Evolutionary conservation across 2,797 vertebrate species (phyloP).

Genomic region (Acipenser transmontanus): DNA sequence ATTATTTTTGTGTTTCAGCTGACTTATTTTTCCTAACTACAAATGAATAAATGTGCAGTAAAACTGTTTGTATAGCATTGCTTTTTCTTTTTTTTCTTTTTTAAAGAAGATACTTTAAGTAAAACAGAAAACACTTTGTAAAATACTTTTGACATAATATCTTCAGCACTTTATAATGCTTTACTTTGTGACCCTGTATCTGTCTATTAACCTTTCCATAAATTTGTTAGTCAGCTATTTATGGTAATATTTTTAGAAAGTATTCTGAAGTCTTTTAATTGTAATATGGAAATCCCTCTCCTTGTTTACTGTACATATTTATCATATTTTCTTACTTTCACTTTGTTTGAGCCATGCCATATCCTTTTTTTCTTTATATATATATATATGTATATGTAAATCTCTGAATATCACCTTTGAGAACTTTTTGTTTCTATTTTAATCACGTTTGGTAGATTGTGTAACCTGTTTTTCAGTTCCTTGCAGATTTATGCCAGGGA

Average conservation of each 20-base stretch:
- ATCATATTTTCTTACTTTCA: constrained; percentile 19
- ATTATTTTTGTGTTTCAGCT: neutral
- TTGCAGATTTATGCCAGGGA: too few relatives aligned
- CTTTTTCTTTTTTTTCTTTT: constrained; percentile 25
- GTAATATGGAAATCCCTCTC: constrained; percentile 22
- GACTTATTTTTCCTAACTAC: neutral
- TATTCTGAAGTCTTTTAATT: constrained; percentile 22
- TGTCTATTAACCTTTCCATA: constrained; percentile 44
- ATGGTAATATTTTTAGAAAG: constrained; percentile 22
- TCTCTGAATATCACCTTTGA: constrained; percentile 51
- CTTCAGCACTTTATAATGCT: constrained; percentile 72
- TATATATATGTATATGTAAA: constrained; percentile 42
- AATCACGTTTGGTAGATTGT: too few relatives aligned
- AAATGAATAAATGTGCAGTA: constrained; percentile 21
- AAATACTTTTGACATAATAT: constrained; percentile 25
- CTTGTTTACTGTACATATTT: constrained; percentile 29
- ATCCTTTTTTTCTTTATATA: neutral
- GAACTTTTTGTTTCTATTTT: constrained; percentile 3
- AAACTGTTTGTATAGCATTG: constrained; percentile 26
- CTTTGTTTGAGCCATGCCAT: neutral
- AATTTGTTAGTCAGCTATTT: constrained; percentile 28
- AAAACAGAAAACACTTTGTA: constrained; percentile 21
- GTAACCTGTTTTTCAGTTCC: too few relatives aligned
- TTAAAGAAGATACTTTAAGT: neutral
- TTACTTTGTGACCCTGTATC: constrained; percentile 51